These are phyloP conservation scores for Pangasius sanitwongsei DNA, from an alignment of 2,797 vertebrate genomes.

Conservation along the genomic window DNA sequence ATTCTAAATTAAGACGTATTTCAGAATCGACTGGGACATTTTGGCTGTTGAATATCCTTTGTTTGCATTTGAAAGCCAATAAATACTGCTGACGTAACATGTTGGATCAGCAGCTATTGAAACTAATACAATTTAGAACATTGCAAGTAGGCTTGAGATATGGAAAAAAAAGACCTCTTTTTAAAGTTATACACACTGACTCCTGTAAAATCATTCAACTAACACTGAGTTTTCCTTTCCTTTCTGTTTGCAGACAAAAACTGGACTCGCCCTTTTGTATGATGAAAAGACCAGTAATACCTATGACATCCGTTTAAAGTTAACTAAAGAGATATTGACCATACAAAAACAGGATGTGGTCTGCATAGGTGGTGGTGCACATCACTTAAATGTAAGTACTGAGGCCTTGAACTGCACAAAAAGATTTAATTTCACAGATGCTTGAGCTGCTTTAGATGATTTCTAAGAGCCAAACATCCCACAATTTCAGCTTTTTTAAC, in stretches of 20 bases:
- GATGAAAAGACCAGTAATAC: slow-evolving; percentile 83
- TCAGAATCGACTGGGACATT: neutral
- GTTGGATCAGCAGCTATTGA: slow-evolving; percentile 35
- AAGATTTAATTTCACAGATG: slow-evolving; percentile 27
- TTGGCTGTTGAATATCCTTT: neutral
- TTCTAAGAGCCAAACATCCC: slow-evolving; percentile 21
- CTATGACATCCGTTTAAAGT: slow-evolving; percentile 87
- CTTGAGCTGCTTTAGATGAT: slow-evolving; percentile 32
- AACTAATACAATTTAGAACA: slow-evolving; percentile 34
- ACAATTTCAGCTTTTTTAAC: slow-evolving; percentile 24
- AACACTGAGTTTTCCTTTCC: slow-evolving; percentile 44
- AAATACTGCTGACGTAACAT: slow-evolving; percentile 7
- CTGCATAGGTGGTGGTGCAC: slow-evolving; percentile 79
- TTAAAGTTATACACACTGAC: neutral
- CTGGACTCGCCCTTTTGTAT: slow-evolving; percentile 84
- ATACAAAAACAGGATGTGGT: slow-evolving; percentile 93
- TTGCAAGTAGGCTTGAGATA: slow-evolving; percentile 10
- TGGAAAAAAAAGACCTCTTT: neutral
- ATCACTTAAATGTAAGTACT: slow-evolving; percentile 89
- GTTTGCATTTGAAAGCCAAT: slow-evolving; percentile 18
- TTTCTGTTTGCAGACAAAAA: slow-evolving; percentile 81
- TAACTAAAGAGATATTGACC: slow-evolving; percentile 87
- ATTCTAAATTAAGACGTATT: slow-evolving; percentile 30
- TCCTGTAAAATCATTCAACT: slow-evolving; percentile 58
- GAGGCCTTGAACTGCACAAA: slow-evolving; percentile 52